A percentile compares a stretch with the other conserved stretches of the same genome.
These are phyloP conservation scores for Percina caprodes DNA, from an alignment of 2,113 vertebrate species.

Conservation along the genomic window DNA sequence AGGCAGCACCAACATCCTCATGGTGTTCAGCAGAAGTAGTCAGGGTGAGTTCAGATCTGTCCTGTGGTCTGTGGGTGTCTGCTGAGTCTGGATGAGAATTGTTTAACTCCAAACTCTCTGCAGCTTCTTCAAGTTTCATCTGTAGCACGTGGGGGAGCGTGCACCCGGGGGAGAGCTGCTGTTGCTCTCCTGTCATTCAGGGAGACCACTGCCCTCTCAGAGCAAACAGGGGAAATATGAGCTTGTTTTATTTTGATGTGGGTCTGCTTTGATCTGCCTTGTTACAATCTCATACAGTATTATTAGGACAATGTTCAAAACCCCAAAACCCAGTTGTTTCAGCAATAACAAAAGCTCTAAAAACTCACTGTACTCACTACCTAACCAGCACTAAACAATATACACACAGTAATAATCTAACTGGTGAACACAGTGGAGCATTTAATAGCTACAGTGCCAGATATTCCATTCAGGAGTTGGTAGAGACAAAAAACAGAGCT, in stretches of 20 bases:
- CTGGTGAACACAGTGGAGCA: too few relatives aligned
- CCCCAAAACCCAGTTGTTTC: too few relatives aligned
- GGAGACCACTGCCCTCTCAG: not conserved
- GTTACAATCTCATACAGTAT: too few relatives aligned
- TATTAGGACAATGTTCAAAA: not conserved
- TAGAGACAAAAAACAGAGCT: too few relatives aligned
- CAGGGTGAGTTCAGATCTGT: not conserved
- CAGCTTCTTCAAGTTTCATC: constrained; percentile 43
- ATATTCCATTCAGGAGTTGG: too few relatives aligned
- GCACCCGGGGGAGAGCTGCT: constrained; percentile 3
- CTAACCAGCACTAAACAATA: too few relatives aligned
- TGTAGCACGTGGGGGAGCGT: constrained; percentile 20
- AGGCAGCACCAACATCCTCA: constrained; percentile 53
- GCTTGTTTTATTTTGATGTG: not conserved
- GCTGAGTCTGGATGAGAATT: constrained; percentile 6
- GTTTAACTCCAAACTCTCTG: constrained; percentile 43
- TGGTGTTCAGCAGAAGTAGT: not conserved
- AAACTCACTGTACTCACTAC: too few relatives aligned
- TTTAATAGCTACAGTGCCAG: too few relatives aligned
- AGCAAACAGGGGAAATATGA: constrained; percentile 2
- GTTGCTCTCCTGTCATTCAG: not conserved
- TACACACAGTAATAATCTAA: too few relatives aligned
- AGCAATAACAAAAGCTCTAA: too few relatives aligned
- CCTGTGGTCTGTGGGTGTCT: constrained; percentile 10
- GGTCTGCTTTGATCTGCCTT: not conserved